phyloP scores from a whole-genome alignment of 2,797 vertebrate species.

The Scolopax bukidnonensis region DNA sequence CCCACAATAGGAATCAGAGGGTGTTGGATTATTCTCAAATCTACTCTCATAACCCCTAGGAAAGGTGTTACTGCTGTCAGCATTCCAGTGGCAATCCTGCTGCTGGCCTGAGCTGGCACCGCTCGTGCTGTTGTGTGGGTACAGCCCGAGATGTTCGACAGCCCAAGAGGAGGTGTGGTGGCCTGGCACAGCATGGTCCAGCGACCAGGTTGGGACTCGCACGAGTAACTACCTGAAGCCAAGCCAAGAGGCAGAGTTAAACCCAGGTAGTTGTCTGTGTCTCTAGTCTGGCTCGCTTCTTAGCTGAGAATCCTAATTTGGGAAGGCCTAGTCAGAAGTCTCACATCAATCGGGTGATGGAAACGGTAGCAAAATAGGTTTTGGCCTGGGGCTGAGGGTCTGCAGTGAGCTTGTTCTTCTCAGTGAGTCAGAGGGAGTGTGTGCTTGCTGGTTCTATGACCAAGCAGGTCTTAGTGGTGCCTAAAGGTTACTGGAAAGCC shows the following conservation, averaged over 20 bases:
- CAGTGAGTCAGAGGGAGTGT: fast-evolving
- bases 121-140: neutral
- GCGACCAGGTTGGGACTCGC: neutral
- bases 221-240: neutral
- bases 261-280: neutral
- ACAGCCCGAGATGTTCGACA: neutral
- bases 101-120: neutral
- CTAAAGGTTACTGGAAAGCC: neutral
- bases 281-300: neutral
- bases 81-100: neutral
- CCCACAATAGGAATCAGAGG: neutral
- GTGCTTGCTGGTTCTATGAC: fast-evolving
- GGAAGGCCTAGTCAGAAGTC: neutral
- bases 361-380: neutral
- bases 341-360: neutral
- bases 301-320: neutral
- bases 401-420: neutral
- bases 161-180: neutral
- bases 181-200: neutral
- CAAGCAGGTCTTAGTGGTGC: neutral
- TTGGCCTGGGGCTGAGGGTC: neutral
- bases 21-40: neutral
- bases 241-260: neutral
- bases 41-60: neutral
- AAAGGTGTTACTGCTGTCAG: neutral